Conservation (phyloP, 2,888 invertebrate genomes). For the Stenchaetothrips biformis region DNA sequence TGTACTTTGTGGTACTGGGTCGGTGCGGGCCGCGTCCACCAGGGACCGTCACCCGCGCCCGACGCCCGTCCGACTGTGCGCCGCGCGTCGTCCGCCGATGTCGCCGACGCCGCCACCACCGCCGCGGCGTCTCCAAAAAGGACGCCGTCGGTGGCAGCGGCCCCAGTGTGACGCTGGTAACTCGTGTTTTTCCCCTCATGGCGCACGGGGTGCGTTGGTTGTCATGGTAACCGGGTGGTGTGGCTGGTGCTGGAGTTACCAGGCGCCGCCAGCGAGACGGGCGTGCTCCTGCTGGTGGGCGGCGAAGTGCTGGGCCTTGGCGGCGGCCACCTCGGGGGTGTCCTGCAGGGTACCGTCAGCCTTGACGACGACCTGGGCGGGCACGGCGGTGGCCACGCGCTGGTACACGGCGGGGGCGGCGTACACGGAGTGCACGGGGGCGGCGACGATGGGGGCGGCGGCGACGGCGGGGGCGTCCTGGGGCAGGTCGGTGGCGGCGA, state of each 20-base stretch:
- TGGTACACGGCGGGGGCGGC: slow-evolving; percentile 44
- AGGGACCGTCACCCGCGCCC: too few species aligned
- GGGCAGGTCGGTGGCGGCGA: slow-evolving; percentile 49
- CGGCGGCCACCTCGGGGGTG: slow-evolving; percentile 38
- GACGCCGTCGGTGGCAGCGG: too few species aligned
- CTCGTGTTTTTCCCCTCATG: not conserved
- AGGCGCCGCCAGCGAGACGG: slow-evolving; percentile 32
- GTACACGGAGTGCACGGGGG: slow-evolving; percentile 43
- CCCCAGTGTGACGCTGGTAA: not conserved
- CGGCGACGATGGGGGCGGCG: slow-evolving; percentile 12
- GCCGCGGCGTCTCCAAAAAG: too few species aligned
- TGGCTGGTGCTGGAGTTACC: not conserved
- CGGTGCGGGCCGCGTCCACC: not conserved
- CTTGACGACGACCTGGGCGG: slow-evolving; percentile 38
- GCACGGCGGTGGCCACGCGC: slow-evolving; percentile 37
- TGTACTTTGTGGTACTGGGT: not conserved
- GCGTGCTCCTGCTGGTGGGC: slow-evolving; percentile 31
- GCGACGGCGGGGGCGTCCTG: slow-evolving; percentile 37
- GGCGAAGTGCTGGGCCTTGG: slow-evolving; percentile 28
- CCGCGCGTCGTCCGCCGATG: too few species aligned
- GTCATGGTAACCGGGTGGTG: not conserved
- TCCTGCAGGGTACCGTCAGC: slow-evolving; percentile 35
- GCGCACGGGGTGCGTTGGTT: not conserved
- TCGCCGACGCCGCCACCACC: too few species aligned
- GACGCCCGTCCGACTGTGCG: too few species aligned